A percentile compares a stretch with the other conserved stretches of the same genome.
Evolutionary conservation across 2,797 vertebrate genomes (phyloP).

Genomic region (Eremophila alpestris): DNA sequence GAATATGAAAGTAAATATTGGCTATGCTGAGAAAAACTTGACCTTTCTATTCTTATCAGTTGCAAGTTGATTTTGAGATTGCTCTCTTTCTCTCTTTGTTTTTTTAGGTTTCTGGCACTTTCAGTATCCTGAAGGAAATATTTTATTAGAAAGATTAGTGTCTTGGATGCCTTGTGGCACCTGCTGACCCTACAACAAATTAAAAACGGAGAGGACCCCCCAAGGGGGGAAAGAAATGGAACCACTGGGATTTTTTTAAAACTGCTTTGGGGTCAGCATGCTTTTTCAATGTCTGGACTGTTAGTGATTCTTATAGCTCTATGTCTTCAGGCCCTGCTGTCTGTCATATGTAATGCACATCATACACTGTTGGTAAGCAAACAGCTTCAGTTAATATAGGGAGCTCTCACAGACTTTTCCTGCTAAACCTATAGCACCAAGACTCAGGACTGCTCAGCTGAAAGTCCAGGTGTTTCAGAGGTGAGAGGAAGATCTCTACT

Average conservation of each 20-base stretch:
- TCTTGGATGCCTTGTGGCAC: not conserved
- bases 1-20: conserved; percentile 54
- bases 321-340: conserved; percentile 24
- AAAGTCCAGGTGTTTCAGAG: not conserved
- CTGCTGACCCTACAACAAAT: conserved; percentile 38
- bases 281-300: conserved; percentile 21
- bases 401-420: not conserved
- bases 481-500: not conserved
- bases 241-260: not conserved
- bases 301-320: not conserved
- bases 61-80: conserved; percentile 43
- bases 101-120: not conserved
- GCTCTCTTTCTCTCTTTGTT: not conserved
- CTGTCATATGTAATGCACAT: conserved; percentile 16
- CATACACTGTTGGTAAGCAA: not conserved
- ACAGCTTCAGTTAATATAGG: not conserved
- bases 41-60: conserved; percentile 51
- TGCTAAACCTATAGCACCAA: not conserved
- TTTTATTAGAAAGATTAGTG: conserved; percentile 48
- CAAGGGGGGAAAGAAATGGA: conserved; percentile 7
- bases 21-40: conserved; percentile 19
- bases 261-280: not conserved
- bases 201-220: not conserved
- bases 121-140: conserved; percentile 24
- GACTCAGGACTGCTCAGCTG: not conserved